Base-by-base conservation (phyloP, 2,113 vertebrate genomes). In the Dicaeum eximium region DNA sequence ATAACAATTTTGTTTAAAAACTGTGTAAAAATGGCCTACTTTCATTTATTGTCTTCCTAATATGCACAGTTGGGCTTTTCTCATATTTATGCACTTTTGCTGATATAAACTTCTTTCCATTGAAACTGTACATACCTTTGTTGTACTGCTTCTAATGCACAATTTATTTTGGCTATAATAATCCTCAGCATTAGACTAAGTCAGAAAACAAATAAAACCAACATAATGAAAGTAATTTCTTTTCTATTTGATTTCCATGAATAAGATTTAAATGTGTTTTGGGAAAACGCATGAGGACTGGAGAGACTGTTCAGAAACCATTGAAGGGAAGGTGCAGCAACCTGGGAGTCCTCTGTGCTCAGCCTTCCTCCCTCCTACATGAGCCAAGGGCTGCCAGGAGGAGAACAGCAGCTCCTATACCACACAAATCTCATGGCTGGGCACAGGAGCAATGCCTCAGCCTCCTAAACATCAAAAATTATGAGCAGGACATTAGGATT, bases 121-220 rank as follows among this genome's bases (percentile, higher is more conserved):
- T 92, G 73, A 54, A 96, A 78, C 23, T 75, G 54, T 45, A 17
- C 61, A 82, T 31, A 93, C 60, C 75, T 97, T 83, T 84, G 67
- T 84, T 90, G 72, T 51, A 60, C 53, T 37, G 61, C 50, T 96
- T 66, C 84, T 87, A 82, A 82, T 31, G 54, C 60, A 62, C 30
- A 82, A 95, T 90, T 91, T 86, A 56, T 77, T 93, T 90, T 45
- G 61, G 54, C 3, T 11, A 77, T 72, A 84, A 93, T 56, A 96
- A 93, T 85, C 61, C 45, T 45, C 42, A 50, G 73, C 57, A 85
- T 75, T 91, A 85, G 66, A 35, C 40, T 83, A 73, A 91, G 74
- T 40, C 62, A 88, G 81, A 90, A 95, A 93, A 93, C 90, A 95
- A 95, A 94, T 23, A 91, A 93, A 92, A 23, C 58, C 72, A 54